Conservation (phyloP, 2,113 vertebrate species). For the Bubalus kerabau region DNA sequence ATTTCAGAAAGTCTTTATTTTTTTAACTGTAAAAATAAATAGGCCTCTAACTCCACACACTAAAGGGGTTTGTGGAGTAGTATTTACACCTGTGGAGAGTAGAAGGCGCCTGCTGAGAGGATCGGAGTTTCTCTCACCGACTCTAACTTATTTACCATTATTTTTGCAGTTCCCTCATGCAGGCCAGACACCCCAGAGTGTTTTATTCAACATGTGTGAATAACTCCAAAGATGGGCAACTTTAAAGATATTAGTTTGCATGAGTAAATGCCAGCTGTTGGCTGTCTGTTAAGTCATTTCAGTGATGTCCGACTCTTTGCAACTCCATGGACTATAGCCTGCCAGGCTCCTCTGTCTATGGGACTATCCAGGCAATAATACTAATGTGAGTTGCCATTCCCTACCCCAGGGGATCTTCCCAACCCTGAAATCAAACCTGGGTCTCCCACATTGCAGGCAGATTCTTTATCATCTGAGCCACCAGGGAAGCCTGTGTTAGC, state of each 20-base stretch:
- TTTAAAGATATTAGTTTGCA: background rate
- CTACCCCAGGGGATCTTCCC: background rate
- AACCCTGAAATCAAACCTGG: background rate
- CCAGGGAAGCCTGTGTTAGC: background rate
- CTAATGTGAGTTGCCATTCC: background rate
- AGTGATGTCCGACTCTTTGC: background rate
- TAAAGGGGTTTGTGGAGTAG: background rate
- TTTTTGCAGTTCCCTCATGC: background rate
- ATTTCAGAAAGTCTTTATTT: background rate
- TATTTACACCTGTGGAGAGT: constrained; percentile 38
- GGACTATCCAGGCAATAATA: background rate
- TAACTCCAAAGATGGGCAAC: background rate
- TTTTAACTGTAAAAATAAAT: constrained; percentile 38
- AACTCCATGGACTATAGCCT: background rate
- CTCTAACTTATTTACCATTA: background rate
- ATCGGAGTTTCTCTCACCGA: background rate
- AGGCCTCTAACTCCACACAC: background rate
- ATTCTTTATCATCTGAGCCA: background rate
- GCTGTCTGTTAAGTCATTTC: background rate
- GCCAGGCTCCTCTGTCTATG: background rate
- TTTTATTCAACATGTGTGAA: background rate
- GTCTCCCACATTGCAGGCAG: background rate
- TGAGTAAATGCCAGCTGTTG: background rate
- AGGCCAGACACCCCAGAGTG: background rate
- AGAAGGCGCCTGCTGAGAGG: background rate